Evolutionary conservation across 2,113 vertebrate species (phyloP), one percentile per base, ranked within the genome.

Genomic region (Ibidorhyncha struthersii): DNA sequence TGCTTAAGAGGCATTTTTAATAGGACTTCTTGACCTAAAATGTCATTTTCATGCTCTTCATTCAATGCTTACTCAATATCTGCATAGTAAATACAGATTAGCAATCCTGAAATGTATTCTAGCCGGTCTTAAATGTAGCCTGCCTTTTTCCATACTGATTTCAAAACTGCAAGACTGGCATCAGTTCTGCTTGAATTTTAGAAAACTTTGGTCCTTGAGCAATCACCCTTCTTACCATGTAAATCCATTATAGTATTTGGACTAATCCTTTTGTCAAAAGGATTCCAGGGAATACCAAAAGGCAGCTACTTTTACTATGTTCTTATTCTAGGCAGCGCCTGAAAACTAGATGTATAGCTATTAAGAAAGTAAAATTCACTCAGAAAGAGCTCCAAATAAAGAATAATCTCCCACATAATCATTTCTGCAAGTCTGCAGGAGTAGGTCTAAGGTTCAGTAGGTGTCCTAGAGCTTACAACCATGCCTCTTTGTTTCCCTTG

Each of bases 231-330:
- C 85, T 90, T 93, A 93, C 67, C 79, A 94, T 77, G 84, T 89
- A 96, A 94, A 96, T 91, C 78, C 74, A 86, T 63, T 55, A 53
- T 1, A 73, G 41, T 10, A 49, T 90, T 90, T 77, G 82, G 67
- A 86, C 59, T 91, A 96, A 96, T 93, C 89, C 85, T 70, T 95
- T 91, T 70, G 67, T 91, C 70, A 93, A 91, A 96, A 86, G 66
- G 66, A 91, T 88, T 91, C 84, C n/a, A 70, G 74, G 63, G 62
- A 96, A 88, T 82, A 88, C 70, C 58, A 93, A 89, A 59, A 41
- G 47, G 71, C 77, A 89, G 78, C 38, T 88, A 85, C 65, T 94
- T 96, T 76, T 49, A 76, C 41, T 52, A 29, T 0, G 12, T 53
- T 92, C 63, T 93, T 73, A 76, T 62, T 78, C 82, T 66, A 9